Evolutionary conservation across 2,113 vertebrate genomes (phyloP), one percentile per base, ranked within the genome.

Genomic region (Xerus inauris): DNA sequence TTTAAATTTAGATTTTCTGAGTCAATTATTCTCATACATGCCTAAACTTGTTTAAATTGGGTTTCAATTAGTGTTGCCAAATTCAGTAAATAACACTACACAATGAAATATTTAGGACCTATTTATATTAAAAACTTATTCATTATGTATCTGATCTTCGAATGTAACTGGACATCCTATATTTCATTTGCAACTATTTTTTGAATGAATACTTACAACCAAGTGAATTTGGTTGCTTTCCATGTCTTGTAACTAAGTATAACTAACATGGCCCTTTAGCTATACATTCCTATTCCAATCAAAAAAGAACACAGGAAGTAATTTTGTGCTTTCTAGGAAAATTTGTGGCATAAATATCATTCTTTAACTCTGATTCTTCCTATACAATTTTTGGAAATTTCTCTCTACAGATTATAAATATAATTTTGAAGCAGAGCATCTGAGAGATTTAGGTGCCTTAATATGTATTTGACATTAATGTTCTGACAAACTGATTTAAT

Each of bases 361-460:
- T 95, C 96, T 84, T 73, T 38, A 97, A 86, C 28, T 94, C 81
- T 89, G 42, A 88, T 95, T 96, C 59, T 57, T 96, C 45, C 26
- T 97, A 42, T 94, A 90, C 28, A 96, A 72, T 88, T 97, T 97
- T 90, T 82, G 89, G n/a, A 97, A 97, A 85, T 0, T 0, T 92
- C 95, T 98, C 87, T 72, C 26, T 90, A 96, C 91, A 77, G 28
- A 96, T 51, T 19, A 4, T 22, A 97, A 87, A 97, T 91, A 88
- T 97, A 91, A 94, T 97, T 95, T 96, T 95, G 54, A 92, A 97
- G 69, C 54, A 95, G 38, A 94, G 51, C 79, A 40, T 67, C 77
- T 98, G 96, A 77, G 67, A 42, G 89, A 76, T 32, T 91, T 84
- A 97, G 95, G 65, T 94, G 92, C 67, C 89, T 94, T 86, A 87